Conservation (phyloP, 2,888 invertebrate genomes). For the Drosophila subsilvestris region DNA sequence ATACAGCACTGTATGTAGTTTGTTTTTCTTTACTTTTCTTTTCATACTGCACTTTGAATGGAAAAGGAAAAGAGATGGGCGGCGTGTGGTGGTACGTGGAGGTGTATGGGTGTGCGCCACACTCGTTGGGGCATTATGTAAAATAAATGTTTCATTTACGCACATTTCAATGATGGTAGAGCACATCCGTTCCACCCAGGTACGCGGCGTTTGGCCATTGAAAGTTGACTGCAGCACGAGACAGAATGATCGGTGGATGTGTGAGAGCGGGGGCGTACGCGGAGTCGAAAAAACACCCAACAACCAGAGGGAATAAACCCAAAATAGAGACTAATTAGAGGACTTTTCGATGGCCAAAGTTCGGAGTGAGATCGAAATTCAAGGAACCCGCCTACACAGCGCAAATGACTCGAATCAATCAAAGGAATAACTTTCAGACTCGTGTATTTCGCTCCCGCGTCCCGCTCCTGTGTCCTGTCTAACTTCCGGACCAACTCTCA, state of each 20-base stretch:
- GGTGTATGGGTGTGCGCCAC: background rate
- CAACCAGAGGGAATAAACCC: no score
- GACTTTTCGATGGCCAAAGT: background rate
- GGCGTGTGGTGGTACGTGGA: no score
- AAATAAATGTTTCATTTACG: constrained; percentile 38
- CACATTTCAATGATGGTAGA: constrained; percentile 32
- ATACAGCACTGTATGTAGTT: constrained; percentile 2
- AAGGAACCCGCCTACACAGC: no score
- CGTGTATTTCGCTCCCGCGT: background rate
- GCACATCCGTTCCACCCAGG: background rate
- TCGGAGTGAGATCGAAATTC: no score
- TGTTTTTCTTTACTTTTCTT: constrained; percentile 12
- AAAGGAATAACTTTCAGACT: background rate
- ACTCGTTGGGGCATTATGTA: constrained; percentile 29
- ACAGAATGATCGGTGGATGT: background rate
- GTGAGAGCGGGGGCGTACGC: no score
- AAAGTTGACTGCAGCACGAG: background rate
- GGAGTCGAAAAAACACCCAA: no score
- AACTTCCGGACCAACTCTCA: background rate
- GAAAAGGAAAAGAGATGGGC: background rate
- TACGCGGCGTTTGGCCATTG: constrained; percentile 23
- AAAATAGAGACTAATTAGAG: background rate
- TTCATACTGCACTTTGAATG: constrained; percentile 21
- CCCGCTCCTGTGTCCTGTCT: background rate
- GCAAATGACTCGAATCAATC: background rate